These are phyloP conservation scores for Neocloeon triangulifer DNA, from an alignment of 1,140 invertebrate species.

Conservation along the genomic window DNA sequence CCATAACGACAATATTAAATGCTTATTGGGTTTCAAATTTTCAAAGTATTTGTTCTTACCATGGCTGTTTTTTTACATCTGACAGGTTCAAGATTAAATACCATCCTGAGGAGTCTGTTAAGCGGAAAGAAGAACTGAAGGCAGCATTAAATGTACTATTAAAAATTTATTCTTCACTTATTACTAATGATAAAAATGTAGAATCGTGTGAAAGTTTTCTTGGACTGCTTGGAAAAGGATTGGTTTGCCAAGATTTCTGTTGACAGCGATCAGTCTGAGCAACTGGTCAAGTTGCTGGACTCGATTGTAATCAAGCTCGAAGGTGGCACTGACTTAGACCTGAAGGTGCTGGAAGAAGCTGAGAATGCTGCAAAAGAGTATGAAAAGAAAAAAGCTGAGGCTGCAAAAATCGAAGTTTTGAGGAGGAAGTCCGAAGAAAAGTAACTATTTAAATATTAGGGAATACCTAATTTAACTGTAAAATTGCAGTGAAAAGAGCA, in stretches of 20 bases:
- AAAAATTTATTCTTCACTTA: constrained; percentile 10
- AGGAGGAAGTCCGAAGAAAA: constrained; percentile 12
- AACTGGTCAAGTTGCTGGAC: constrained; percentile 74
- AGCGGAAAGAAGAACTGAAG: constrained; percentile 70
- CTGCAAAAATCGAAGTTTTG: constrained; percentile 10
- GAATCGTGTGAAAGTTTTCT: constrained; percentile 77
- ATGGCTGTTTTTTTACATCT: no score
- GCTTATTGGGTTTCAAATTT: no score
- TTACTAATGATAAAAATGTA: constrained; percentile 13
- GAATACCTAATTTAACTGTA: no score
- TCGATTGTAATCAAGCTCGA: constrained; percentile 93
- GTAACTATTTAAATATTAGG: no score
- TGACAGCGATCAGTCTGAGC: constrained; percentile 71
- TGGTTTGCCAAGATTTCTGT: constrained; percentile 57
- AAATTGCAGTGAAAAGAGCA: constrained; percentile 14
- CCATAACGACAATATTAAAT: no score
- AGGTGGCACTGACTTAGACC: constrained; percentile 86
- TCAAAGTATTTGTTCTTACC: no score
- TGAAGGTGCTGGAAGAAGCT: constrained; percentile 46
- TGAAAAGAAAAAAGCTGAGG: constrained; percentile 7
- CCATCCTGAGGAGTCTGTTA: constrained; percentile 88
- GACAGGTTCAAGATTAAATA: constrained; percentile 97
- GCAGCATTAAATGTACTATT: constrained; percentile 67
- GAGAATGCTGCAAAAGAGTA: constrained; percentile 1
- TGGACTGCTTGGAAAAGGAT: constrained; percentile 53